Base-by-base conservation (phyloP, 2,797 vertebrate species). In the Sarcophilus harrisii region DNA sequence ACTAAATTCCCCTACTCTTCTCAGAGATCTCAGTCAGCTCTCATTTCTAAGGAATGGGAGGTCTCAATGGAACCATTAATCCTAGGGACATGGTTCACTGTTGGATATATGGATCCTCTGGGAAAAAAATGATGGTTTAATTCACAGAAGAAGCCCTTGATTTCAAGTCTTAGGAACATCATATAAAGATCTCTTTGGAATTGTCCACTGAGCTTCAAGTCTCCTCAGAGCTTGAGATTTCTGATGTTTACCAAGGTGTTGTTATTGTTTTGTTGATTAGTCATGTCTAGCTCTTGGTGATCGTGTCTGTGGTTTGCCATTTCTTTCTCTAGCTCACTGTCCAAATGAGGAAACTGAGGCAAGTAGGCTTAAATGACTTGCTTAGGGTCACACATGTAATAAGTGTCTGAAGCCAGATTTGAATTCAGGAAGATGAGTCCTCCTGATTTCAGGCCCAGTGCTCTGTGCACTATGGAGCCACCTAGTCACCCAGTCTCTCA, bases 1-100 rank as follows among this genome's bases (percentile, higher is more conserved):
- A 94, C 60, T 96, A 1, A 1, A 62, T 66, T 95, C 54, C 54
- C 54, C 58, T 81, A 14, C 0, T 52, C 60, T 18, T 29, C 91
- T 94, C 94, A 58, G 16, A 91, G 93, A 95, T 38, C 73, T 87
- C 81, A 62, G 93, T 59, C 73, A 96, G 90, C 58, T 58, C 58
- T 62, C 6, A 30, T 94, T 94, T 93, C 91, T 58, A 92, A 32
- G 49, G 73, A 58, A 90, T 54, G 38, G 57, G 93, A 60, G 73
- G 60, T 58, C 54, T 27, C 73, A 87, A 1, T 49, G 24, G 73
- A 87, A 87, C 38, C 73, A 87, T 49, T 87, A 27, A 87, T 14
- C 38, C 38, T 87, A 49, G 73, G 81, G 87, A 91, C 89, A 87
- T 89, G 32, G 57, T 13, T 94, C 29, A n/a, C 54, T 81, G 66